These are phyloP conservation scores for Eristalis tenax DNA, from an alignment of 2,888 invertebrate species.

Conservation along the genomic window DNA sequence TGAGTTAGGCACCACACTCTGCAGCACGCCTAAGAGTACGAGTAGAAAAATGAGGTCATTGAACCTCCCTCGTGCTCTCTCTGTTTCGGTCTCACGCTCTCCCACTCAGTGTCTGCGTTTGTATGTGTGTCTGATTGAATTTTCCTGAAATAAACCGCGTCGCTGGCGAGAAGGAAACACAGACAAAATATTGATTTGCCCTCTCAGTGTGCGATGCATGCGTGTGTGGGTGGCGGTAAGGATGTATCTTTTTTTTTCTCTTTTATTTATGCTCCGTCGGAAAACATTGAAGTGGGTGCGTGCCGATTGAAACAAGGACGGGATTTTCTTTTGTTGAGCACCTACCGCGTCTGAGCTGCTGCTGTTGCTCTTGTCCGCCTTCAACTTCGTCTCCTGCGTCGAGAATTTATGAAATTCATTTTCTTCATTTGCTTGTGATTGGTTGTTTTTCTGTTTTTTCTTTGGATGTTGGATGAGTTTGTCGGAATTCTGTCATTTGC, in stretches of 20 bases:
- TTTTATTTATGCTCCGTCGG: slow-evolving; percentile 29
- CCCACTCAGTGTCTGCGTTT: slow-evolving; percentile 1
- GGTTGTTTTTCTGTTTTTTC: neutral
- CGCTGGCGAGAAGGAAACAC: slow-evolving; percentile 39
- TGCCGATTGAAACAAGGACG: slow-evolving; percentile 52
- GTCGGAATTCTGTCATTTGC: too few relatives aligned
- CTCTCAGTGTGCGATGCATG: slow-evolving; percentile 11
- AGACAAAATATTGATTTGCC: slow-evolving; percentile 66
- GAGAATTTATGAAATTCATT: neutral
- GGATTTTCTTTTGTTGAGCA: slow-evolving; percentile 54
- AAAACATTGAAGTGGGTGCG: slow-evolving; percentile 52
- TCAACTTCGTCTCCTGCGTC: slow-evolving; percentile 8
- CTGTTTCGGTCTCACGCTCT: slow-evolving; percentile 21
- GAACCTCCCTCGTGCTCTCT: slow-evolving; percentile 54
- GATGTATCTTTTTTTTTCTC: neutral
- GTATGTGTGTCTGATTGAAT: slow-evolving; percentile 12
- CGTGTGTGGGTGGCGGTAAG: slow-evolving; percentile 13
- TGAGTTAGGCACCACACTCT: slow-evolving; percentile 7
- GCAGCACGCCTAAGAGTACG: neutral
- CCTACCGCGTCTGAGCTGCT: neutral
- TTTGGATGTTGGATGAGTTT: too few relatives aligned
- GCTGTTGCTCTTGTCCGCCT: neutral
- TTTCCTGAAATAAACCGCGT: slow-evolving; percentile 41
- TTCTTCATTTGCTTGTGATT: neutral
- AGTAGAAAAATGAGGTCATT: slow-evolving; percentile 53